Conservation (phyloP, 2,888 invertebrate species). For the Apomyelois bistriatella region DNA sequence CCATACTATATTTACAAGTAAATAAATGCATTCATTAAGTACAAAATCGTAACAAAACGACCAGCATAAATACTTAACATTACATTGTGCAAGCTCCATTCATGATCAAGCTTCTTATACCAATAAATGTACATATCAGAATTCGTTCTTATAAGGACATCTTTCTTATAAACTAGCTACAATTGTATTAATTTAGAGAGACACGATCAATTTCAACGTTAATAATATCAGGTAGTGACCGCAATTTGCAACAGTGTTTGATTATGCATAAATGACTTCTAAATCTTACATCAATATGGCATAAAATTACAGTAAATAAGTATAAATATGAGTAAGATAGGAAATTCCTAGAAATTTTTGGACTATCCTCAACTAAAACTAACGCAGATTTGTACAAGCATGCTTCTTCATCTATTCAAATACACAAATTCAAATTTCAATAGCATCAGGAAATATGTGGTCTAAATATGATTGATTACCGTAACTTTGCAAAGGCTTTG, state of each 20-base stretch:
- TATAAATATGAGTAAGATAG: conserved; percentile 10
- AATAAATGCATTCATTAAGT: conserved; percentile 41
- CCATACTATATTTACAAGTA: conserved; percentile 14
- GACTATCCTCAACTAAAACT: conserved; percentile 6
- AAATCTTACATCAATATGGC: conserved; percentile 15
- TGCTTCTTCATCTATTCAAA: conserved; percentile 6
- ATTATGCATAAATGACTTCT: conserved; percentile 8
- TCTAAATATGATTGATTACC: conserved; percentile 82
- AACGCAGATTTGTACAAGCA: conserved; percentile 19
- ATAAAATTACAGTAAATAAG: conserved; percentile 17
- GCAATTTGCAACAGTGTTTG: conserved; percentile 3
- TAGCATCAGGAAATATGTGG: conserved; percentile 80
- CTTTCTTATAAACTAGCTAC: conserved; percentile 6
- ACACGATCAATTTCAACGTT: conserved; percentile 1
- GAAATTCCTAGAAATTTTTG: conserved; percentile 14
- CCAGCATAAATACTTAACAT: neutral
- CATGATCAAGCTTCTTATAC: conserved; percentile 16
- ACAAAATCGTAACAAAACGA: conserved; percentile 26
- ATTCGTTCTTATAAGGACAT: neutral
- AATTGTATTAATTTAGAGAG: neutral
- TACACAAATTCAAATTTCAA: conserved; percentile 53
- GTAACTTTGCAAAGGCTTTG: conserved; percentile 79
- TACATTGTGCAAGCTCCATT: conserved; percentile 20
- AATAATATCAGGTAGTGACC: conserved; percentile 4
- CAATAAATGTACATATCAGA: conserved; percentile 1